phyloP scores from a whole-genome alignment of 1,140 invertebrate genomes.

The Bombus sylvicola region DNA sequence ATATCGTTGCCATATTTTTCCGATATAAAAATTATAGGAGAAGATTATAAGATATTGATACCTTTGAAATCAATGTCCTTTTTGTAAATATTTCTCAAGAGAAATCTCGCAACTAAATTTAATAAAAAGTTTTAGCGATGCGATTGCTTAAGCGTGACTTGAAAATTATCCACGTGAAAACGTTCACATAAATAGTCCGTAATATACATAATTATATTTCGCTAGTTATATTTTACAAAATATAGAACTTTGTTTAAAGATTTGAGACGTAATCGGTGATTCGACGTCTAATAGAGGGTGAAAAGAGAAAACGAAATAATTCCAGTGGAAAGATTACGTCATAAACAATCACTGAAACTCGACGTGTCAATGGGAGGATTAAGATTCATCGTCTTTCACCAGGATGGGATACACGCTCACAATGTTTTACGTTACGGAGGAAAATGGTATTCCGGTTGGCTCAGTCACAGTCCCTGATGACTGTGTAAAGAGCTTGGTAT shows the following conservation, averaged over 20 bases:
- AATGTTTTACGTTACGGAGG: conserved; percentile 37
- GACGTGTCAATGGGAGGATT: conserved; percentile 17
- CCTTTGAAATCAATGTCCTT: too few species aligned
- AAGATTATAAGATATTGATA: too few species aligned
- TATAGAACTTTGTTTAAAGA: not conserved
- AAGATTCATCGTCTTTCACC: conserved; percentile 28
- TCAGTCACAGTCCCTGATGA: conserved; percentile 45
- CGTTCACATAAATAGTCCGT: too few species aligned
- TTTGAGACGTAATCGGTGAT: not conserved
- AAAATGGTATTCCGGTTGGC: conserved; percentile 43
- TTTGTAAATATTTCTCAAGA: too few species aligned
- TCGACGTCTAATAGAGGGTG: too few species aligned
- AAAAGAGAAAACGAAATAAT: not conserved
- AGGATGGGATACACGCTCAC: not conserved
- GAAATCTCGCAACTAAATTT: too few species aligned
- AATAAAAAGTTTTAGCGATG: too few species aligned
- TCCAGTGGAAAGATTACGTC: not conserved
- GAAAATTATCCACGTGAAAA: too few species aligned
- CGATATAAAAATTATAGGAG: too few species aligned
- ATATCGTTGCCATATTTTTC: too few species aligned
- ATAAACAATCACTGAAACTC: not conserved
- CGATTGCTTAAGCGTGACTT: too few species aligned
- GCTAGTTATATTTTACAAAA: not conserved
- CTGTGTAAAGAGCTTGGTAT: conserved; percentile 55
- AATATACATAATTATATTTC: too few species aligned